A percentile compares a stretch with the other conserved stretches of the same genome.
These are phyloP conservation scores for Eilema griseolum DNA, from an alignment of 2,888 invertebrate genomes.

Conservation along the genomic window DNA sequence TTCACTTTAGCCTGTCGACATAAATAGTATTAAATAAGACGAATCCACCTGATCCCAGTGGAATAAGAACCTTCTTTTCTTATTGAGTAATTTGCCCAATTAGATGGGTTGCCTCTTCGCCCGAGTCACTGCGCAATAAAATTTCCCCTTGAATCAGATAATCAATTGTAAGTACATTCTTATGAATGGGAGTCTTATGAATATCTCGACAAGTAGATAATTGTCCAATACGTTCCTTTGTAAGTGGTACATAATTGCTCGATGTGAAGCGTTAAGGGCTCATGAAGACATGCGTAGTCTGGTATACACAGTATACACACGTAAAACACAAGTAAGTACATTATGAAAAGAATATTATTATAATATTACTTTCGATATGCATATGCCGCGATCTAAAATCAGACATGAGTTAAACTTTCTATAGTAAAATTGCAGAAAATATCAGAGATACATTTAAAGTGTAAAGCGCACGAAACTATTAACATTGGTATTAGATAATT, in stretches of 20 bases:
- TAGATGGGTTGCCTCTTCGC: slow-evolving; percentile 71
- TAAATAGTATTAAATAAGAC: slow-evolving; percentile 24
- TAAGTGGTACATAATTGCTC: slow-evolving; percentile 11
- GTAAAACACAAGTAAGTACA: background rate
- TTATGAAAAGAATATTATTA: too few species aligned
- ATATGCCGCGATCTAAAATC: too few species aligned
- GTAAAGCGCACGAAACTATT: background rate
- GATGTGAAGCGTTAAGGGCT: background rate
- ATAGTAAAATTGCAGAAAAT: too few species aligned
- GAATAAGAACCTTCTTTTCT: slow-evolving; percentile 56
- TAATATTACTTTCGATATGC: too few species aligned
- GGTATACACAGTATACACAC: background rate
- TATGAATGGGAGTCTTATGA: slow-evolving; percentile 15
- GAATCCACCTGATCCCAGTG: slow-evolving; percentile 39
- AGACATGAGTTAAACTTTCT: too few species aligned
- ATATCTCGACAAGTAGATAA: slow-evolving; percentile 12
- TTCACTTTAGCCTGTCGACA: slow-evolving; percentile 15
- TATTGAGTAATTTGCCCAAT: slow-evolving; percentile 77
- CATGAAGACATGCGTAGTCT: background rate
- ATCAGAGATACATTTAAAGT: background rate
- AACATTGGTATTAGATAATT: background rate
- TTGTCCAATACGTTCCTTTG: slow-evolving; percentile 11
- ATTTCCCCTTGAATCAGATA: slow-evolving; percentile 64
- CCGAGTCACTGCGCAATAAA: slow-evolving; percentile 71
- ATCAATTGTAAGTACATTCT: slow-evolving; percentile 24